A percentile compares a stretch with the other conserved stretches of the same genome.
These are phyloP conservation scores for Agonopterix heracliana DNA, from an alignment of 2,888 invertebrate genomes.

Conservation along the genomic window DNA sequence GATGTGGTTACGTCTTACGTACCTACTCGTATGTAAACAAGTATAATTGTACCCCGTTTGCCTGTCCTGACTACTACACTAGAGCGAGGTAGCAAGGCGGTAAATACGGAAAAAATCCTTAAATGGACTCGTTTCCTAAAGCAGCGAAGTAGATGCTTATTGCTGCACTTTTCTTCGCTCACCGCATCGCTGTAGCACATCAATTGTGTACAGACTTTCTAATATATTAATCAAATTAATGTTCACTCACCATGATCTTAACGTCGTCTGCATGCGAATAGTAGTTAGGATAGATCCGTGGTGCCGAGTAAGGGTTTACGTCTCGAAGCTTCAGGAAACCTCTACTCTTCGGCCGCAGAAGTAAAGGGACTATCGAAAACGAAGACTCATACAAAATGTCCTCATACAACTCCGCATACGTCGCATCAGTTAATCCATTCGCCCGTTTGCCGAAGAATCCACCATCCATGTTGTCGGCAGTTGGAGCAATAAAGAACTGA, in stretches of 20 bases:
- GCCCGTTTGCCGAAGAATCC: slow-evolving; percentile 83
- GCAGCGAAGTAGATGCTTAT: too few relatives aligned
- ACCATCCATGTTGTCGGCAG: slow-evolving; percentile 86
- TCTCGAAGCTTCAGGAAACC: slow-evolving; percentile 82
- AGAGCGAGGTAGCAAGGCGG: too few relatives aligned
- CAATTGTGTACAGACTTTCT: too few relatives aligned
- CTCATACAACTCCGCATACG: slow-evolving; percentile 82
- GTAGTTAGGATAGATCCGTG: slow-evolving; percentile 93
- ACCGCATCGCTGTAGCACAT: too few relatives aligned
- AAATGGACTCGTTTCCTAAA: too few relatives aligned
- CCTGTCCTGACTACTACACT: too few relatives aligned
- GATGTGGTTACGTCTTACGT: too few relatives aligned
- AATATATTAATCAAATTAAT: too few relatives aligned
- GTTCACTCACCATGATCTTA: slow-evolving; percentile 78
- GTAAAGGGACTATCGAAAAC: slow-evolving; percentile 80
- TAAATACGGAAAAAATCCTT: too few relatives aligned
- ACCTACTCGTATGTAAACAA: too few relatives aligned
- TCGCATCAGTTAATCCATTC: slow-evolving; percentile 79
- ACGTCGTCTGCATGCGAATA: slow-evolving; percentile 83
- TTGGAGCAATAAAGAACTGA: slow-evolving; percentile 84
- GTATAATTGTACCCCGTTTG: too few relatives aligned
- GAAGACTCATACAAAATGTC: slow-evolving; percentile 81
- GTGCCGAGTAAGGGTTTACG: slow-evolving; percentile 81
- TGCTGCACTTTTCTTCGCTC: too few relatives aligned
- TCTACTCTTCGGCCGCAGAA: slow-evolving; percentile 84